Base-by-base conservation (phyloP, 2,888 invertebrate species). In the Mycogona germanica region DNA sequence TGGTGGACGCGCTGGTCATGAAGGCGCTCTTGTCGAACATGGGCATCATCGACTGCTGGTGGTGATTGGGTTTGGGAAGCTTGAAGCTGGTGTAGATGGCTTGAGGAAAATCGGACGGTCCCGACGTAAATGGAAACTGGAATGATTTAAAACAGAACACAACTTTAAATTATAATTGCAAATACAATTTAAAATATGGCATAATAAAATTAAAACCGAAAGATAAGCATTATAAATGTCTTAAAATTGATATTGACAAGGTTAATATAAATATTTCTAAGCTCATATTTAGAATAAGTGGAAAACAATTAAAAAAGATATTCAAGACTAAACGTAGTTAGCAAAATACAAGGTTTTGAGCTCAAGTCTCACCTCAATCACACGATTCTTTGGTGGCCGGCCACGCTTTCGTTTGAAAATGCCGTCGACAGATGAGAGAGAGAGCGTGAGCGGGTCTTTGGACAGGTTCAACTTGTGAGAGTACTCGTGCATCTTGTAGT, bases 51-150 rank as follows among this genome's bases (percentile, higher is more conserved):
- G 57, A 25, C 26, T 37, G 32, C 30, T 40, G 49, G 28, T 47
- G 25, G 40, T 30, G 46, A 53, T 56, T 57, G 12, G 76, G 74
- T 71, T 88, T 89, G 19, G 91, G 89, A 58, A 92, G 74, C 68
- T 92, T 92, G 69, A 92, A 92, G 62, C 88, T 89, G 19, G 91
- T 89, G 68, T 91, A 92, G 61, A 91, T 87, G 1, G 91, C 91
- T 70, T 91, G 87, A 0, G 88, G 89, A 30, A 85, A 82, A 62
- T 81, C 76, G 65, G 58, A 58, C 26, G 46, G 40, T 40, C 53
- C 53, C 14, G 58, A 58, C 17, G 58, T 25, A 25, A 58, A 37
- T 35, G 58, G 58, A 42, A 58, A 58, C 58, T 57, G 35, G 2
- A 17, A 48, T 28, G 6, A 47, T 4, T 40, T 29, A 9, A 2